Evolutionary conservation across 2,888 invertebrate genomes (phyloP).

Genomic region (Tiliacea aurago): DNA sequence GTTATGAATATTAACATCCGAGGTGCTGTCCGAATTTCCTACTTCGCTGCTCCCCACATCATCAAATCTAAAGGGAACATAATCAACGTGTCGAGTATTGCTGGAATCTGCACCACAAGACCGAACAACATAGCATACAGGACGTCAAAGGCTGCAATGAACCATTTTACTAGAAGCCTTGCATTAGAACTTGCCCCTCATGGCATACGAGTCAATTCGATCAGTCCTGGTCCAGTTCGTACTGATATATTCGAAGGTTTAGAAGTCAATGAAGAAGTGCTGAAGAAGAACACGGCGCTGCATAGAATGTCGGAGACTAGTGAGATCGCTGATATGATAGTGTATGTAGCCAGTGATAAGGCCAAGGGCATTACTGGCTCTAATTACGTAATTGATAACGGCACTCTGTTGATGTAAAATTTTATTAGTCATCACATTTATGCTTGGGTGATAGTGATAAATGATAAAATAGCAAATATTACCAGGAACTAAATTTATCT

Average conservation of each 20-base stretch:
- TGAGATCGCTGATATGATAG: conserved; percentile 64
- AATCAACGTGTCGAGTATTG: conserved; percentile 69
- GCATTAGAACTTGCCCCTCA: conserved; percentile 92
- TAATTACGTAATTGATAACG: conserved; percentile 59
- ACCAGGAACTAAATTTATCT: background rate
- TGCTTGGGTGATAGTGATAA: background rate
- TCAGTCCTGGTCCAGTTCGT: conserved; percentile 68
- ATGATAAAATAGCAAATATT: background rate
- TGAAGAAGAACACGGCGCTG: conserved; percentile 37
- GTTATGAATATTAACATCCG: conserved; percentile 68
- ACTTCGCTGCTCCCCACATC: conserved; percentile 65
- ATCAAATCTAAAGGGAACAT: conserved; percentile 67
- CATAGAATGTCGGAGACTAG: conserved; percentile 43
- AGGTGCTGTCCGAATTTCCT: conserved; percentile 61
- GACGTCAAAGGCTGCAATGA: conserved; percentile 71
- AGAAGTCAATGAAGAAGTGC: background rate
- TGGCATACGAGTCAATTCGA: conserved; percentile 92
- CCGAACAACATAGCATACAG: conserved; percentile 88
- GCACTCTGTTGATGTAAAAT: conserved; percentile 35
- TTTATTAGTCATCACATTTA: background rate
- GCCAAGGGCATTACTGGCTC: conserved; percentile 72
- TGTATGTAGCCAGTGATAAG: conserved; percentile 70
- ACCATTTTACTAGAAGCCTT: conserved; percentile 69
- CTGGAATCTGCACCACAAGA: conserved; percentile 84
- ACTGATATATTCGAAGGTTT: conserved; percentile 86